Percentiles rank a stretch among this genome's conserved stretches.
These are phyloP conservation scores for Heliconius cydno DNA, from an alignment of 2,888 invertebrate genomes.

Conservation along the genomic window DNA sequence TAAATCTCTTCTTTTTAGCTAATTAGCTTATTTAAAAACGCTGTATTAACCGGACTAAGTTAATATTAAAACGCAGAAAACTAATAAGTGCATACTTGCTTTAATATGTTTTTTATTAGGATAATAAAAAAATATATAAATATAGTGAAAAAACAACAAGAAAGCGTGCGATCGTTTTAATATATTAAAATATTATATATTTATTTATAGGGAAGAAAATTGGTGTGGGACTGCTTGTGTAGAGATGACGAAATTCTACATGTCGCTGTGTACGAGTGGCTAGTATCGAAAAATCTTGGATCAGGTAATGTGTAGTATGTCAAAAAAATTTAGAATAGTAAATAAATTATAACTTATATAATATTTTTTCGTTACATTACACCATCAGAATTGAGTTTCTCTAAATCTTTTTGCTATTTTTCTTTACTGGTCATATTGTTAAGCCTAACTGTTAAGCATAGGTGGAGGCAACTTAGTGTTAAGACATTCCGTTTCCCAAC, in stretches of 20 bases:
- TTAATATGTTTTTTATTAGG: too few species aligned
- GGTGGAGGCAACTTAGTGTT: neutral
- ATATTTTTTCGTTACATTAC: neutral
- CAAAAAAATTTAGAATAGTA: neutral
- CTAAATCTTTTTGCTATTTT: too few species aligned
- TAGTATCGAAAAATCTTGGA: slow-evolving; percentile 89
- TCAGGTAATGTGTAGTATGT: slow-evolving; percentile 62
- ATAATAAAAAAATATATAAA: too few species aligned
- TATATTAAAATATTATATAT: neutral
- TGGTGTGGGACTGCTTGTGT: slow-evolving; percentile 87
- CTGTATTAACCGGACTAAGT: too few species aligned
- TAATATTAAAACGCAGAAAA: too few species aligned
- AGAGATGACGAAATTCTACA: slow-evolving; percentile 94
- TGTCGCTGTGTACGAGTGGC: slow-evolving; percentile 96
- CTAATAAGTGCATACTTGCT: too few species aligned
- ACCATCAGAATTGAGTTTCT: too few species aligned
- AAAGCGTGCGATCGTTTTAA: neutral
- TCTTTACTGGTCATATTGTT: too few species aligned
- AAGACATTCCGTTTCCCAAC: neutral
- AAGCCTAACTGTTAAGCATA: too few species aligned
- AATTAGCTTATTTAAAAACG: too few species aligned
- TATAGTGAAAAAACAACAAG: too few species aligned
- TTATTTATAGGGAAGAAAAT: slow-evolving; percentile 72
- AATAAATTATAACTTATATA: neutral
- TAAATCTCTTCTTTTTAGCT: too few species aligned